Conservation (phyloP, 2,797 vertebrate genomes). For the Pantherophis alleghaniensis region DNA sequence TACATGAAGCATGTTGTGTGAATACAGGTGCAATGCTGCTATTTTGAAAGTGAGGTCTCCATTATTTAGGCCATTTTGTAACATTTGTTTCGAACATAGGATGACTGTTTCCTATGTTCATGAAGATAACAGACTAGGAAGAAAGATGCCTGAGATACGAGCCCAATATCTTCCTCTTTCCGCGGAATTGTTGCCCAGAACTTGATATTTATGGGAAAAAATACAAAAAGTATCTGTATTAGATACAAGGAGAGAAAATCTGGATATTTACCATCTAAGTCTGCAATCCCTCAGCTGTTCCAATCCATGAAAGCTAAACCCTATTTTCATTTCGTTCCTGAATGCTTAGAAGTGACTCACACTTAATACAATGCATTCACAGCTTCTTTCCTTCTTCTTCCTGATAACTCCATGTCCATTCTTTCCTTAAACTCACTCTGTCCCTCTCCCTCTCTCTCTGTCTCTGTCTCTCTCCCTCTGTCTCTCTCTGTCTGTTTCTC, state of each 20-base stretch:
- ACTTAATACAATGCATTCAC: not conserved
- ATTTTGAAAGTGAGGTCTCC: not conserved
- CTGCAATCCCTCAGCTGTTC: not conserved
- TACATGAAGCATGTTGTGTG: not conserved
- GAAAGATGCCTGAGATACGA: not conserved
- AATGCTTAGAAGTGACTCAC: not conserved
- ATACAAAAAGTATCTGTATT: not conserved
- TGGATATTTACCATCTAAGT: not conserved
- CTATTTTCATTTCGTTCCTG: not conserved
- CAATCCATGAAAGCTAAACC: not conserved
- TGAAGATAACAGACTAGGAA: not conserved
- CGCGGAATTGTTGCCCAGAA: not conserved
- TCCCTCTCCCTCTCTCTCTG: too few species aligned
- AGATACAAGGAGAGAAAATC: not conserved
- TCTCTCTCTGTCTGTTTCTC: too few species aligned
- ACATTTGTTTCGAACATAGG: not conserved
- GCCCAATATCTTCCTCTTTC: not conserved
- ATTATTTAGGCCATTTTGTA: not conserved
- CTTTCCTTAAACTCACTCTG: not conserved
- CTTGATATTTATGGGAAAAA: not conserved
- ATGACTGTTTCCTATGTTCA: not conserved
- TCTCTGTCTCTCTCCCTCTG: too few species aligned
- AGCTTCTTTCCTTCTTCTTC: not conserved
- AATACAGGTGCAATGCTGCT: not conserved
- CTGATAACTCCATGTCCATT: not conserved